These are phyloP conservation scores for Dipodomys spectabilis DNA, from an alignment of 2,113 vertebrate species.

Conservation along the genomic window DNA sequence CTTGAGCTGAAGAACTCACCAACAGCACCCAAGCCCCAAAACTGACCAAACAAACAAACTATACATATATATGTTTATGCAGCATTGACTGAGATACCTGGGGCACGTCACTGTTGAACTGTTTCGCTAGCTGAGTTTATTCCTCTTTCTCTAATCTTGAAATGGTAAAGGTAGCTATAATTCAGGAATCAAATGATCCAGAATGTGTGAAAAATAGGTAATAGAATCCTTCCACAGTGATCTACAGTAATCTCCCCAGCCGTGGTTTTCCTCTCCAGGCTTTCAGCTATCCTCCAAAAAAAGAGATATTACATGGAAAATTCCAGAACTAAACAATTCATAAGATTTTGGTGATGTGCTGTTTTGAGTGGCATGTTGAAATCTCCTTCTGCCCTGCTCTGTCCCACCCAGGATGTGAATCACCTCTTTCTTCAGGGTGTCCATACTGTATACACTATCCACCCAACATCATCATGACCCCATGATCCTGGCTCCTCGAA, in stretches of 20 bases:
- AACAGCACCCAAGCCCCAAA: too few species aligned
- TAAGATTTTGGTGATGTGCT: neutral
- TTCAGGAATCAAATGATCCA: neutral
- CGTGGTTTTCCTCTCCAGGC: neutral
- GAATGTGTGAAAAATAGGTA: neutral
- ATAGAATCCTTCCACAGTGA: neutral
- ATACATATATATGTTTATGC: too few species aligned
- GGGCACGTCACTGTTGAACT: neutral
- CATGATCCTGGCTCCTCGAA: neutral
- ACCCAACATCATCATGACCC: neutral
- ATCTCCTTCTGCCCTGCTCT: neutral
- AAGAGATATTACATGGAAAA: conserved; percentile 6
- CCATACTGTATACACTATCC: neutral
- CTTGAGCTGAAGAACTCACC: too few species aligned
- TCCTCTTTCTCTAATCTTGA: neutral
- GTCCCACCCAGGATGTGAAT: conserved; percentile 42
- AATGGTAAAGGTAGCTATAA: neutral
- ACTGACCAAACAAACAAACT: too few species aligned
- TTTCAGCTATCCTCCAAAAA: neutral
- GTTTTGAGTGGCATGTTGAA: neutral
- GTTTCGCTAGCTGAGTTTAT: neutral
- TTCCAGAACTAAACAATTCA: neutral
- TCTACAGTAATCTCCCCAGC: neutral
- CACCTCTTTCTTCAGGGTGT: neutral
- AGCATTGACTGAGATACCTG: neutral